Evolutionary conservation across 2,888 invertebrate species (phyloP).

Genomic region (Idaea aversata): DNA sequence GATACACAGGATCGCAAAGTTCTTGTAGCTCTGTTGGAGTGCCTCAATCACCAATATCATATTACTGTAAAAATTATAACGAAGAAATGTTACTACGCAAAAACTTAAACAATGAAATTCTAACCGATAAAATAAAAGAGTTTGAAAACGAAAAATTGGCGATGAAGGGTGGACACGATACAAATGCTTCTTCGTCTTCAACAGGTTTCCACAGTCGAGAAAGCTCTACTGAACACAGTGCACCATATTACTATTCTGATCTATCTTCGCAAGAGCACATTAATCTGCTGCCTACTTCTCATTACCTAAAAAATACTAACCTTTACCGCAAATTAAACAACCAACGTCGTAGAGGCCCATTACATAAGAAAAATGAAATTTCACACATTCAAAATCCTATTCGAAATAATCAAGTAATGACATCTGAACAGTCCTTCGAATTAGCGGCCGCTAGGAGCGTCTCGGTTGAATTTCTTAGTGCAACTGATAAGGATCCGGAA

Average conservation of each 20-base stretch:
- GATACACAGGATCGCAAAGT: constrained; percentile 61
- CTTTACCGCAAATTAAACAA: constrained; percentile 84
- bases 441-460: constrained; percentile 82
- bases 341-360: constrained; percentile 83
- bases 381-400: constrained; percentile 88
- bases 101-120: constrained; percentile 65
- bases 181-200: constrained; percentile 58
- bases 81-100: constrained; percentile 62
- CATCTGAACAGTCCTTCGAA: constrained; percentile 67
- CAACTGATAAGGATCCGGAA: constrained; percentile 83
- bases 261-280: constrained; percentile 79
- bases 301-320: constrained; percentile 74
- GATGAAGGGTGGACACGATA: constrained; percentile 52
- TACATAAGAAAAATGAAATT: constrained; percentile 83
- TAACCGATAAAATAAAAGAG: constrained; percentile 71
- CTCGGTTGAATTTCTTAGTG: constrained; percentile 83
- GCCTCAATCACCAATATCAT: constrained; percentile 68
- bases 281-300: constrained; percentile 66
- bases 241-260: constrained; percentile 94
- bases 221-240: constrained; percentile 84
- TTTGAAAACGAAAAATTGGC: constrained; percentile 67
- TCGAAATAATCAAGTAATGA: constrained; percentile 61
- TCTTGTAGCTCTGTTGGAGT: constrained; percentile 61
- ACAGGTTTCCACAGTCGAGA: constrained; percentile 82
- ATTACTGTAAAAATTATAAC: constrained; percentile 69